Conservation (phyloP, 2,797 vertebrate species). For the Poeciliopsis turneri region DNA sequence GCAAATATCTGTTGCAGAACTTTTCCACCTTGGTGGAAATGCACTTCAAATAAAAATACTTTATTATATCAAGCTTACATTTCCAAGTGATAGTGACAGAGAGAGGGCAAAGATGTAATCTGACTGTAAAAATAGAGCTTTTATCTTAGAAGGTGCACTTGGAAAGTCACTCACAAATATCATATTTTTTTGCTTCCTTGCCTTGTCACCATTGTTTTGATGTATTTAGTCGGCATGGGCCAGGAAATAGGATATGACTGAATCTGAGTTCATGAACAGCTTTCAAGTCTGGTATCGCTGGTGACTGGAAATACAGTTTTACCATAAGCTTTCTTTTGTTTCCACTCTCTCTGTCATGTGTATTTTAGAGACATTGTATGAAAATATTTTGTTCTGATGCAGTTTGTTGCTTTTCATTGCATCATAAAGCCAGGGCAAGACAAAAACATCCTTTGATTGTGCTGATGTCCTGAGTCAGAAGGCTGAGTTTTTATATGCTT, state of each 20-base stretch:
- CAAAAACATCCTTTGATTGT: slow-evolving; percentile 27
- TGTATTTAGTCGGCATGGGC: slow-evolving; percentile 46
- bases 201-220: slow-evolving; percentile 38
- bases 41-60: slow-evolving; percentile 4
- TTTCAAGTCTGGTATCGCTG: slow-evolving; percentile 9
- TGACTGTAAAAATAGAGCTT: neutral
- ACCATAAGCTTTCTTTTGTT: slow-evolving; percentile 32
- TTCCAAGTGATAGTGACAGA: neutral
- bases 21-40: slow-evolving; percentile 2
- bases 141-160: neutral
- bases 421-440: slow-evolving; percentile 63
- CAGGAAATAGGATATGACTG: slow-evolving; percentile 76
- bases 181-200: slow-evolving; percentile 24
- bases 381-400: slow-evolving; percentile 12
- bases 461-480: slow-evolving; percentile 48
- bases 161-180: neutral
- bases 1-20: slow-evolving; percentile 23
- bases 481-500: slow-evolving; percentile 49
- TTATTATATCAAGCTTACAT: neutral
- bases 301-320: slow-evolving; percentile 26
- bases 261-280: slow-evolving; percentile 15
- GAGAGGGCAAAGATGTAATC: neutral
- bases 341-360: neutral
- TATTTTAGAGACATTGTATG: slow-evolving; percentile 2
- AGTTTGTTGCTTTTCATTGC: slow-evolving; percentile 64